Percentiles rank a stretch among this genome's conserved stretches.
These are phyloP conservation scores for Hydrozoanthus tunicans DNA, from an alignment of 64 coral and sea anemone species.

Conservation along the genomic window DNA sequence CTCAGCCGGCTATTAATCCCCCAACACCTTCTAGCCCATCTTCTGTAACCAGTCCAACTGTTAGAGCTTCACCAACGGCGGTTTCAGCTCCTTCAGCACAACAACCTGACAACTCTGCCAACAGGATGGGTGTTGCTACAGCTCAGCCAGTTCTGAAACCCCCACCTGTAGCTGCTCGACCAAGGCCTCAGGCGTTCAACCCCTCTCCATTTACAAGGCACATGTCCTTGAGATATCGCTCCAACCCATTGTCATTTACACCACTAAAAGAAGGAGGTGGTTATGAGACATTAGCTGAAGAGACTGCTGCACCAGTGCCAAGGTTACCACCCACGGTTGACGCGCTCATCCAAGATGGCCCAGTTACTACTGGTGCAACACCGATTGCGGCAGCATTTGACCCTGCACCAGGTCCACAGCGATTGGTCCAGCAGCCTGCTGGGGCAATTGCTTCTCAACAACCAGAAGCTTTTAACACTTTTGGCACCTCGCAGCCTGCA, in stretches of 20 bases:
- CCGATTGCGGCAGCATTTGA: conserved; percentile 14
- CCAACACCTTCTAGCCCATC: conserved; percentile 22
- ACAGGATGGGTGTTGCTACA: conserved; percentile 13
- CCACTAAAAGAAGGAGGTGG: conserved; percentile 75
- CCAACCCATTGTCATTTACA: conserved; percentile 83
- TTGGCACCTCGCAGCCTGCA: conserved; percentile 17
- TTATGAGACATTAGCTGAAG: conserved; percentile 89
- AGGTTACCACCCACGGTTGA: conserved; percentile 77
- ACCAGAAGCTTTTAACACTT: conserved; percentile 52
- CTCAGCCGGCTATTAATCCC: conserved; percentile 14
- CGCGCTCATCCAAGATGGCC: conserved; percentile 35
- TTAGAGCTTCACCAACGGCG: conserved; percentile 17
- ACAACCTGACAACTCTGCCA: conserved; percentile 52
- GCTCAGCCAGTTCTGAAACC: conserved; percentile 74
- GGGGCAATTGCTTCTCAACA: conserved; percentile 23
- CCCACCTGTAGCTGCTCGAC: conserved; percentile 64
- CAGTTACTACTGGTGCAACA: background rate
- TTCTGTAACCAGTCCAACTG: conserved; percentile 16
- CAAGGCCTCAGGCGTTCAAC: conserved; percentile 83
- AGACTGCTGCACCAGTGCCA: conserved; percentile 67
- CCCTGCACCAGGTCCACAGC: conserved; percentile 41
- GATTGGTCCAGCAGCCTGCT: background rate
- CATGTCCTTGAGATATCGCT: conserved; percentile 93
- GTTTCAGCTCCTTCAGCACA: conserved; percentile 21
- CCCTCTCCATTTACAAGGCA: conserved; percentile 96